Conservation (phyloP, 2,888 invertebrate genomes). For the Branchipolynoe longqiensis region DNA sequence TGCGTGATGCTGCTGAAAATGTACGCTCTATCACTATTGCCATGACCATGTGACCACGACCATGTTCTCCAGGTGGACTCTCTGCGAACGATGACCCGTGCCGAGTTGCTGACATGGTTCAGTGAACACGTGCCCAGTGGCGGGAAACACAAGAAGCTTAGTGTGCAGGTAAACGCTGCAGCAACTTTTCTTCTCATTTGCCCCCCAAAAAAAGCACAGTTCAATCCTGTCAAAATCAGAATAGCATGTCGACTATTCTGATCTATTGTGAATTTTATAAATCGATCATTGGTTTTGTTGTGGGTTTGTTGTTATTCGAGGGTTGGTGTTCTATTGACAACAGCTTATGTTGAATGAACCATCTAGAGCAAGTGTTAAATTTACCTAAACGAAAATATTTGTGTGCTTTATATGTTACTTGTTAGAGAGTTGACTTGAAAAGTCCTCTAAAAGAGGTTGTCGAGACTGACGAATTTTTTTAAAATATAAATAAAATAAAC, state of each 20-base stretch:
- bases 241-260: neutral
- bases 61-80: neutral
- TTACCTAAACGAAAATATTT: neutral
- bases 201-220: neutral
- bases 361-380: no score
- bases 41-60: no score
- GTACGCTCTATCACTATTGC: no score
- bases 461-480: neutral
- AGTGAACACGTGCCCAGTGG: constrained; percentile 37
- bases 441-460: neutral
- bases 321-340: neutral
- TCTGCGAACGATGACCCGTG: neutral
- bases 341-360: no score
- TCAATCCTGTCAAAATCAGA: neutral
- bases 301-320: neutral
- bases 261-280: neutral
- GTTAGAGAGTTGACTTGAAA: neutral
- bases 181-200: neutral
- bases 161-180: constrained; percentile 17
- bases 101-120: constrained; percentile 33
- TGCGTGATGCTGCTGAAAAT: neutral
- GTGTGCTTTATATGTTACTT: neutral
- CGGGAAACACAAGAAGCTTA: constrained; percentile 28
- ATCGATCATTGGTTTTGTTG: neutral
- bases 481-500: neutral